phyloP scores from a whole-genome alignment of 2,113 vertebrate species.

The Cinclus cinclus region DNA sequence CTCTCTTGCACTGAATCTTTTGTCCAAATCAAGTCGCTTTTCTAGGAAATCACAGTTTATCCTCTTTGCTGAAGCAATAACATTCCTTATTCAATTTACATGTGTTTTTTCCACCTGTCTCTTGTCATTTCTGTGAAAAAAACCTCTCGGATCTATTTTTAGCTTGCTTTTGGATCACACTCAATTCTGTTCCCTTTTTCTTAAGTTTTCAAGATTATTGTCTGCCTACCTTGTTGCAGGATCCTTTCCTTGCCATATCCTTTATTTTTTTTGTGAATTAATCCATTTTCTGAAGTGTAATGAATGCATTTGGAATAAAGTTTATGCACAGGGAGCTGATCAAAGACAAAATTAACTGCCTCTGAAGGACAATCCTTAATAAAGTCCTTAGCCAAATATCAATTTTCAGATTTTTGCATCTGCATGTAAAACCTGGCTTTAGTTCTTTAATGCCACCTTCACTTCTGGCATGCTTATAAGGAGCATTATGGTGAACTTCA shows the following conservation, averaged over 20 bases:
- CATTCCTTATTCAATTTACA: background rate
- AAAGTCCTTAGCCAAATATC: background rate
- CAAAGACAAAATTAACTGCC: background rate
- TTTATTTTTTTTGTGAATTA: background rate
- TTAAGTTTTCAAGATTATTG: background rate
- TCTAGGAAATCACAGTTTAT: background rate
- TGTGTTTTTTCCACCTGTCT: background rate
- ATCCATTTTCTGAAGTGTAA: background rate
- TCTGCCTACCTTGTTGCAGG: background rate
- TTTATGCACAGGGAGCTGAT: background rate
- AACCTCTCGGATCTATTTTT: background rate
- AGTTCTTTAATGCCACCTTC: background rate
- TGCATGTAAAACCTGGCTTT: background rate
- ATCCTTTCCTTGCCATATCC: background rate
- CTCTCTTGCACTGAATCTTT: background rate
- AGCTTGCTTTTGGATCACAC: background rate
- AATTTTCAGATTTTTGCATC: background rate
- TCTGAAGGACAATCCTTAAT: background rate
- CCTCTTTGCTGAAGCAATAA: background rate
- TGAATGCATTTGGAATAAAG: background rate
- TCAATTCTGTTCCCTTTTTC: background rate
- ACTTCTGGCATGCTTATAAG: background rate
- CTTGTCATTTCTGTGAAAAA: background rate
- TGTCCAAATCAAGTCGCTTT: background rate
- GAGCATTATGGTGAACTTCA: background rate